Base-by-base conservation (phyloP, 2,113 vertebrate species). In the Oncorhynchus tshawytscha region DNA sequence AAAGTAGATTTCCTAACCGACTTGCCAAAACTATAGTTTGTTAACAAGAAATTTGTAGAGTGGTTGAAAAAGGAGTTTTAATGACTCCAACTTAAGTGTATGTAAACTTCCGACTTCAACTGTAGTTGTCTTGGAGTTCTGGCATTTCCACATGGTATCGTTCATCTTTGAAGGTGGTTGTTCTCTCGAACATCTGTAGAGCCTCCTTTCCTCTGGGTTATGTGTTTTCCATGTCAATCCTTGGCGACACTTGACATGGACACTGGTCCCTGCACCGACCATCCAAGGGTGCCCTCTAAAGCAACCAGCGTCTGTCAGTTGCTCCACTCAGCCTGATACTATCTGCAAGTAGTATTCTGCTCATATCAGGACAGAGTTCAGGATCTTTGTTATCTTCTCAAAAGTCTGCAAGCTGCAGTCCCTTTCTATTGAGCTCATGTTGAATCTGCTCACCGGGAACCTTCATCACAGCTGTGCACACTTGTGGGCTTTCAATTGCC, bases 151-250 rank as follows among this genome's bases (percentile, higher is more conserved):
- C 81, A 72, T 75, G 6, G 15, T 85, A 82, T 27, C 68, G 48
- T 70, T 68, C 31, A 45, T 69, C 39, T 11, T 29, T 77, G 51
- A 57, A 60, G 22, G 3, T 60, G 13, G 24, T 18, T 9, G 62
- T 73, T 67, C 67, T n/a, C 39, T 84, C 62, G 49, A 86, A 76
- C 34, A 51, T 7, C 29, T 74, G 75, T 20, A 81, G 57, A 2
- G 71, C 78, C 67, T 25, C 1, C 7, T 22, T 11, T 74, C 67
- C 18, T 73, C 75, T 77, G 66, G 66, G 8, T 25, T 60, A n/a
- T 39, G 18, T 16, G 13, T 3, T 12, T 69, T 78, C 73, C 34
- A 34, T 34, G 34, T 34, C 6, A 34, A 34, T 6, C 6, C 6
- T 34, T 7, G 5, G 6, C 34, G 4, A 72, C 48, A 59, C 76